Conservation (phyloP, 2,888 invertebrate genomes). For the Dusona sp. region DNA sequence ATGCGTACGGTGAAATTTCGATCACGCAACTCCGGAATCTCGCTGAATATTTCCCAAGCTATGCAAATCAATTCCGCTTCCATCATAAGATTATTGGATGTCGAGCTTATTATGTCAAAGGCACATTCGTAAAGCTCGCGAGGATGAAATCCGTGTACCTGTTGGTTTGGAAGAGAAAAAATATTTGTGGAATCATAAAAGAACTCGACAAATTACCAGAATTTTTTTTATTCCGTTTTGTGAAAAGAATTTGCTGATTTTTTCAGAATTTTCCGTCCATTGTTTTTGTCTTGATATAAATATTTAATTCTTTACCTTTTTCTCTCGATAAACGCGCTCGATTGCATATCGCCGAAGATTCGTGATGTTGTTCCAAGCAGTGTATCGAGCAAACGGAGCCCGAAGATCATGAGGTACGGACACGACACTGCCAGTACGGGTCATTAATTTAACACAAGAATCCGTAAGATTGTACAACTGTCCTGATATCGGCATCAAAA, state of each 20-base stretch:
- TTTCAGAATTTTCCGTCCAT: neutral
- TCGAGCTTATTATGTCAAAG: conserved; percentile 95
- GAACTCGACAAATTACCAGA: too few species aligned
- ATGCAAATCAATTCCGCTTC: conserved; percentile 95
- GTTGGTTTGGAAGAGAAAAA: neutral
- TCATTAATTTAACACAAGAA: conserved; percentile 92
- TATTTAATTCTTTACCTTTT: conserved; percentile 87
- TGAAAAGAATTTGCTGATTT: neutral
- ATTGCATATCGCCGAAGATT: conserved; percentile 94
- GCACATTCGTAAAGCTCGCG: conserved; percentile 95
- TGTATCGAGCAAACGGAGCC: conserved; percentile 92
- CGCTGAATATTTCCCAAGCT: conserved; percentile 90
- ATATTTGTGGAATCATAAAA: too few species aligned
- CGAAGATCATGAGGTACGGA: conserved; percentile 94
- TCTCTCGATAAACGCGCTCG: conserved; percentile 94
- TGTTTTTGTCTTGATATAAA: too few species aligned
- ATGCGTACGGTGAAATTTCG: conserved; percentile 90
- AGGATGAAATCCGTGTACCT: conserved; percentile 91
- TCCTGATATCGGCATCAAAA: conserved; percentile 91
- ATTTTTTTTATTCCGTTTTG: neutral
- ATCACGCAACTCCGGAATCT: conserved; percentile 88
- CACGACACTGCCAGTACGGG: conserved; percentile 93
- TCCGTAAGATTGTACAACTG: conserved; percentile 87
- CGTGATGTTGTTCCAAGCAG: conserved; percentile 92
- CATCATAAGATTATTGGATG: conserved; percentile 89